phyloP scores from a whole-genome alignment of 2,797 vertebrate species.

The Myotis findleyi region DNA sequence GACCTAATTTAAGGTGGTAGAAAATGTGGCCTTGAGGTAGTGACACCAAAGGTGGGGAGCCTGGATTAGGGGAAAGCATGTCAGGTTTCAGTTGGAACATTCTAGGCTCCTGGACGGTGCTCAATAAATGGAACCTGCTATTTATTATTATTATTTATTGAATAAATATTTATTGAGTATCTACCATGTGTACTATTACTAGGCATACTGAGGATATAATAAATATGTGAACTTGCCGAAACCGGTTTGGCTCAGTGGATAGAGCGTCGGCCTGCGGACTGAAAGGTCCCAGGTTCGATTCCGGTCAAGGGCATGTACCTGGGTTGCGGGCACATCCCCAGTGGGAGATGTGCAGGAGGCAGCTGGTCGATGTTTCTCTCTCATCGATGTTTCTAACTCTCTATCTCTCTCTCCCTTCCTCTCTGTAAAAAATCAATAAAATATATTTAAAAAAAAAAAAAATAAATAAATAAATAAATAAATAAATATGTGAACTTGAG shows the following conservation, averaged over 20 bases:
- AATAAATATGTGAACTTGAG: constrained; percentile 29
- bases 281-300: too few species aligned
- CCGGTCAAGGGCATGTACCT: too few species aligned
- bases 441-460: too few species aligned
- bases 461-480: too few species aligned
- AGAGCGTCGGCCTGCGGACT: too few species aligned
- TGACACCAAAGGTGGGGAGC: not conserved
- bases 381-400: too few species aligned
- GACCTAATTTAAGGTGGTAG: constrained; percentile 23
- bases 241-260: too few species aligned
- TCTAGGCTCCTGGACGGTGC: not conserved
- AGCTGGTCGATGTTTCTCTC: too few species aligned
- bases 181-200: not conserved
- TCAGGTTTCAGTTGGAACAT: not conserved
- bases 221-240: constrained; percentile 22
- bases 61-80: not conserved
- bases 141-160: not conserved
- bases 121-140: constrained; percentile 4
- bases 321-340: too few species aligned
- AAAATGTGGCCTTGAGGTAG: not conserved
- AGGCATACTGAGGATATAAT: not conserved
- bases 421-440: too few species aligned
- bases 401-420: too few species aligned
- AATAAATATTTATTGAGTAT: constrained; percentile 12
- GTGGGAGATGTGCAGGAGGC: too few species aligned